Evolutionary conservation across 1,140 invertebrate species (phyloP).

Genomic region (Orchesella cincta): DNA sequence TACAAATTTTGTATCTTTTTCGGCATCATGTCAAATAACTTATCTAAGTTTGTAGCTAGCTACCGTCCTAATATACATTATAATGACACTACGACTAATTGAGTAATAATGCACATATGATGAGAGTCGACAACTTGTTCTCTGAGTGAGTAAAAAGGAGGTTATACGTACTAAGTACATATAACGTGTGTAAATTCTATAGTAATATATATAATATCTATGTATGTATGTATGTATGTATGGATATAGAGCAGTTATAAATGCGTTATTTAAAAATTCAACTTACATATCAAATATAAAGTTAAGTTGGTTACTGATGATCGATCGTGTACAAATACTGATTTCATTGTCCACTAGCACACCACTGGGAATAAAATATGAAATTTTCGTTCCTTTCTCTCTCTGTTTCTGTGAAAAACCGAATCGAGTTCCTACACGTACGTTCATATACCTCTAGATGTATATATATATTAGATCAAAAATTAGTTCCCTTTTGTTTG

Average conservation of each 20-base stretch:
- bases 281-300: conserved; percentile 12
- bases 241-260: background rate
- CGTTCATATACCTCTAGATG: background rate
- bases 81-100: background rate
- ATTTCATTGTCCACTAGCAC: conserved; percentile 22
- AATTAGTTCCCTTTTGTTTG: conserved; percentile 6
- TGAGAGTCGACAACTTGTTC: conserved; percentile 23
- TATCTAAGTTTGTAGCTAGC: too few relatives aligned
- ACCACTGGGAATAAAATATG: background rate
- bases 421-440: background rate
- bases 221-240: background rate
- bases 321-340: conserved; percentile 23
- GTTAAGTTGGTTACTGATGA: conserved; percentile 14
- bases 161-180: conserved; percentile 13
- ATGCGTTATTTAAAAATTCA: conserved; percentile 22
- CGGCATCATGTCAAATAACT: too few relatives aligned
- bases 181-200: too few relatives aligned
- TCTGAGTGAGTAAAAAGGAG: conserved; percentile 23
- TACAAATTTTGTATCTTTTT: too few relatives aligned
- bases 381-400: background rate
- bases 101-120: conserved; percentile 28
- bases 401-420: background rate
- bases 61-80: too few relatives aligned
- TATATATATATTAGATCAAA: background rate
- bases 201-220: background rate